Evolutionary conservation across 1,140 invertebrate species (phyloP).

Genomic region (Linepithema humile): DNA sequence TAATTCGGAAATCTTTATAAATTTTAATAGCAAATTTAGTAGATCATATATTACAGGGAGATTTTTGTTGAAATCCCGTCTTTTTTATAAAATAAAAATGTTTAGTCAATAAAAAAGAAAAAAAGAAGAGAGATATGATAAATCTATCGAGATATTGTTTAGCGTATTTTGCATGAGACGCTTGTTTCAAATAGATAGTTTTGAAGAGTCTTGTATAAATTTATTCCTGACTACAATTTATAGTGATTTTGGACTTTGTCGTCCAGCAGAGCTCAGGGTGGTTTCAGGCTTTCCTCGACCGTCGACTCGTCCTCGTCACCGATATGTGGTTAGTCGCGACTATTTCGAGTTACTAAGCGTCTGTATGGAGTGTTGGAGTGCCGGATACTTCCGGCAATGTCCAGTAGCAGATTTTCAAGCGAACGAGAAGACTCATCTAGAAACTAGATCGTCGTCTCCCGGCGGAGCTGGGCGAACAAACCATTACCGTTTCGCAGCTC

Average conservation of each 20-base stretch:
- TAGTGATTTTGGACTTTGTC: neutral
- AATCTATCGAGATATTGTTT: neutral
- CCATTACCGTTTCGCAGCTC: neutral
- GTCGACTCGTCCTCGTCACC: slow-evolving; percentile 56
- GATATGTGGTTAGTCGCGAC: slow-evolving; percentile 65
- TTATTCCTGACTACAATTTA: neutral
- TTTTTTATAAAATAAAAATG: slow-evolving; percentile 19
- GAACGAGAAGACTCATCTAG: slow-evolving; percentile 14
- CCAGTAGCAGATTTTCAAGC: slow-evolving; percentile 29
- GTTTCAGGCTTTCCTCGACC: slow-evolving; percentile 68
- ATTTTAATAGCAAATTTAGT: slow-evolving; percentile 25
- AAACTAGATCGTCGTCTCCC: slow-evolving; percentile 15
- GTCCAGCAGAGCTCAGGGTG: slow-evolving; percentile 26
- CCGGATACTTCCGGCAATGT: slow-evolving; percentile 32
- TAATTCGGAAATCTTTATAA: slow-evolving; percentile 30
- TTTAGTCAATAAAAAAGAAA: neutral
- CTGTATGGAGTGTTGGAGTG: slow-evolving; percentile 29
- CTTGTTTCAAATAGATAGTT: neutral
- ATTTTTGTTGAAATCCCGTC: slow-evolving; percentile 19
- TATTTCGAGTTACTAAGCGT: slow-evolving; percentile 54
- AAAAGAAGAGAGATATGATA: neutral
- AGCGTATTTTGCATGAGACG: neutral
- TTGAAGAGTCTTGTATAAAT: neutral
- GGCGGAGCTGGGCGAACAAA: slow-evolving; percentile 30
- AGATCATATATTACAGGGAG: neutral